These are phyloP conservation scores for Amphilophus citrinellus DNA, from an alignment of 2,113 vertebrate genomes.

Conservation along the genomic window DNA sequence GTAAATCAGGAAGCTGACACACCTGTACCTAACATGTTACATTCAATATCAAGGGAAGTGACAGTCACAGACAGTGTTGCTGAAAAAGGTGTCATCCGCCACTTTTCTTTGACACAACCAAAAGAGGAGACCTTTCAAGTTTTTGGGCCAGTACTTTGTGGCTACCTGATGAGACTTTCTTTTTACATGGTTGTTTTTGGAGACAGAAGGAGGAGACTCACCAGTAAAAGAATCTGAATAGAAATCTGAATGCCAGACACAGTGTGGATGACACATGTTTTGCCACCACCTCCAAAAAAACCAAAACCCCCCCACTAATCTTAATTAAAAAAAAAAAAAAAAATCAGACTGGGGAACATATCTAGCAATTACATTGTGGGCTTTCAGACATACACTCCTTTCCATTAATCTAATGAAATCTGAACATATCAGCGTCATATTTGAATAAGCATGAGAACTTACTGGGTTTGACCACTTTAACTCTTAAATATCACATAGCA, in stretches of 20 bases:
- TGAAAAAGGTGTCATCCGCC: not conserved
- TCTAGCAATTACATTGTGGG: not conserved
- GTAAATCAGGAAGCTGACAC: not conserved
- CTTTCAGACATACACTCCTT: not conserved
- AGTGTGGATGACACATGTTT: not conserved
- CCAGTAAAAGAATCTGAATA: not conserved
- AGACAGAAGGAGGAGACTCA: not conserved
- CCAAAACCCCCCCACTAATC: no score
- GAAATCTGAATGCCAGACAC: not conserved
- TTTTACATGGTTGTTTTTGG: not conserved
- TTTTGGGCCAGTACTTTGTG: not conserved
- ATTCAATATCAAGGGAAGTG: not conserved
- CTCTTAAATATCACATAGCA: not conserved
- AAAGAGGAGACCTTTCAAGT: not conserved
- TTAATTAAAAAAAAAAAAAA: no score
- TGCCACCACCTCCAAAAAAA: not conserved
- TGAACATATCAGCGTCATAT: not conserved
- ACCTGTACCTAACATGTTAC: not conserved
- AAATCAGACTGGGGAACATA: no score
- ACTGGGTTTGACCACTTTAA: not conserved
- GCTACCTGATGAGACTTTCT: not conserved
- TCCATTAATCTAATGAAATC: not conserved
- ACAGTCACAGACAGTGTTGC: not conserved
- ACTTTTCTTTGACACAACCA: not conserved
- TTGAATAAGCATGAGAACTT: not conserved